phyloP scores from a whole-genome alignment of 1,140 invertebrate species.

The Lepidostoma basale region DNA sequence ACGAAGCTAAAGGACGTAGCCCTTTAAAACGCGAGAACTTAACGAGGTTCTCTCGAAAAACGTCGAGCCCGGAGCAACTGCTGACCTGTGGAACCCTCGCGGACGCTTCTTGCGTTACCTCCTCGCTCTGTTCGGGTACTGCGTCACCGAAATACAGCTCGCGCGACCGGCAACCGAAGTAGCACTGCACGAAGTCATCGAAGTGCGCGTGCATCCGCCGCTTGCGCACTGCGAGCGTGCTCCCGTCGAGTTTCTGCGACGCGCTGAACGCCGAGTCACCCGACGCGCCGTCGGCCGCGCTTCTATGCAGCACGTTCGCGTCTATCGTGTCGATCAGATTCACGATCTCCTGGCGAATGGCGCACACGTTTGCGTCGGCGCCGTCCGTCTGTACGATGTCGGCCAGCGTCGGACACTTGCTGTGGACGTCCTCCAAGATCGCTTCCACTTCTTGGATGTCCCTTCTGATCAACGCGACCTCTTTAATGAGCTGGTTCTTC shows the following conservation, averaged over 20 bases:
- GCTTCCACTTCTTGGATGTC: slow-evolving; percentile 82
- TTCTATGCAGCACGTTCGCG: slow-evolving; percentile 56
- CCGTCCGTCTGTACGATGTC: slow-evolving; percentile 53
- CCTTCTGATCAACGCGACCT: slow-evolving; percentile 78
- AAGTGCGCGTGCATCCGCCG: slow-evolving; percentile 86
- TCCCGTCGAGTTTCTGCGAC: slow-evolving; percentile 46
- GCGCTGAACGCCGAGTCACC: slow-evolving; percentile 37
- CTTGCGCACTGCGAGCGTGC: slow-evolving; percentile 68
- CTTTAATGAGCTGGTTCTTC: slow-evolving; percentile 68
- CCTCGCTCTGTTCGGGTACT: slow-evolving; percentile 47
- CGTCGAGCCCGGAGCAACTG: slow-evolving; percentile 68
- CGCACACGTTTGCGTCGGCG: slow-evolving; percentile 58
- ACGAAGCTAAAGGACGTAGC: slow-evolving; percentile 80
- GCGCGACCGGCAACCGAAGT: slow-evolving; percentile 78
- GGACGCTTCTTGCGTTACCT: slow-evolving; percentile 44
- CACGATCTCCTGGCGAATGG: slow-evolving; percentile 65
- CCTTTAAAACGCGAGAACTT: slow-evolving; percentile 88
- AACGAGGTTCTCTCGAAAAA: slow-evolving; percentile 85
- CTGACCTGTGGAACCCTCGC: slow-evolving; percentile 48
- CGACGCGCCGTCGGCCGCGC: slow-evolving; percentile 40
- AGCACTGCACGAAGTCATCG: slow-evolving; percentile 88
- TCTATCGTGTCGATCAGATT: slow-evolving; percentile 65
- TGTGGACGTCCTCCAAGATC: slow-evolving; percentile 74
- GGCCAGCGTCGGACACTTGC: slow-evolving; percentile 57
- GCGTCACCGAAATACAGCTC: slow-evolving; percentile 68